Base-by-base conservation (phyloP, 2,113 vertebrate species). In the Zingel zingel region DNA sequence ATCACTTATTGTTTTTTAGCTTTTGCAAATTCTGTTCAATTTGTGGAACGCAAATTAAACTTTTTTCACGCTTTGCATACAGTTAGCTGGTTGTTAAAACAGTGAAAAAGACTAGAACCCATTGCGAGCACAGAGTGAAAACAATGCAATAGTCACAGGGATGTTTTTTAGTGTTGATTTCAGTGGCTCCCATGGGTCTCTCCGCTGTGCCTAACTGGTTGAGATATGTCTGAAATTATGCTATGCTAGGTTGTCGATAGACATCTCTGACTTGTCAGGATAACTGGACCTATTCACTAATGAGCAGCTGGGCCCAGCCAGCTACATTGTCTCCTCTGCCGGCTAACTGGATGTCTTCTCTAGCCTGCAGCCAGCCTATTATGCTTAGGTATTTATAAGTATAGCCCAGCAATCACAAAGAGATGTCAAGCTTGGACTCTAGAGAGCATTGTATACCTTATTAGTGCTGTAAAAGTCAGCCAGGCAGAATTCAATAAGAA, bases 371-470 rank as follows among this genome's bases (percentile, higher is more conserved):
- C 79, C 70, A 1, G 7, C 89, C 66, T 82, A 88, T 88, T 91
- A 81, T 83, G 21, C 74, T 76, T 45, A 81, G 79, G 82, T 86
- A 87, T 90, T 90, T 88, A 84, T 86, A 87, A 81, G 85, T 87
- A 80, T 79, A 59, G 77, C 25, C 67, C 1, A 4, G 80, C 61
- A 83, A 77, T 75, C 75, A 57, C 84, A 61, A 64, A 85, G 74
- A 80, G 43, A 71, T 72, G 79, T 87, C 86, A 77, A 63, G 39
- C 51, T 63, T 12, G 2, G 73, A 27, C 79, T 68, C 79, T 3
- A 8, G 81, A 83, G 88, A 83, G 76, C 79, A 85, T 3, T 27
- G 83, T 75, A 77, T 51, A 68, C 54, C 88, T 87, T 83, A 87
- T 92, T 91, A 87, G 87, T 0, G 58, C 70, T 63, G 51, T 63